phyloP scores from a whole-genome alignment of 2,888 invertebrate genomes.

The Drosophila vallismaia region DNA sequence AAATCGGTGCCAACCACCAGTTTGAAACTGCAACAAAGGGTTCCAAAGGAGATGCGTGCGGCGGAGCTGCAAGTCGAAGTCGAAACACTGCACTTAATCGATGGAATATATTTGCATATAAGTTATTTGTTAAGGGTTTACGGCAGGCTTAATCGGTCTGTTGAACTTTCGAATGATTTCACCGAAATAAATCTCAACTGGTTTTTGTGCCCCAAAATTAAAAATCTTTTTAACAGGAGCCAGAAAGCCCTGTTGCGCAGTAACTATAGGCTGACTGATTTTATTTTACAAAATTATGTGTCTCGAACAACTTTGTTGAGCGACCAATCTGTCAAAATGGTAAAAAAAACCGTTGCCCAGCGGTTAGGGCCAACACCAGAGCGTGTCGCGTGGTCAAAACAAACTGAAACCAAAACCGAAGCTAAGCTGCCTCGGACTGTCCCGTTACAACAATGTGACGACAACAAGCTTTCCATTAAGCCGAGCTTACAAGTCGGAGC shows the following conservation, averaged over 20 bases:
- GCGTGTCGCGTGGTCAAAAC: slow-evolving; percentile 57
- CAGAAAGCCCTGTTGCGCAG: background rate
- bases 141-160: slow-evolving; percentile 17
- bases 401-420: slow-evolving; percentile 61
- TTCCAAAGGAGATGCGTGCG: slow-evolving; percentile 22
- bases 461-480: slow-evolving; percentile 38
- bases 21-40: slow-evolving; percentile 13
- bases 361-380: slow-evolving; percentile 56
- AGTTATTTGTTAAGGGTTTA: slow-evolving; percentile 18
- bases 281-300: background rate
- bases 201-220: slow-evolving; percentile 12
- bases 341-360: background rate
- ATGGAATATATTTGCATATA: slow-evolving; percentile 10
- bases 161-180: slow-evolving; percentile 20
- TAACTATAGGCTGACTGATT: slow-evolving; percentile 1
- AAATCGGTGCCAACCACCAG: slow-evolving; percentile 12
- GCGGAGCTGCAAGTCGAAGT: slow-evolving; percentile 10
- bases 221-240: background rate
- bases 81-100: slow-evolving; percentile 35
- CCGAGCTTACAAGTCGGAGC: slow-evolving; percentile 36
- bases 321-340: background rate
- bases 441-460: slow-evolving; percentile 32
- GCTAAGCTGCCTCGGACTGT: slow-evolving; percentile 23
- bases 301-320: slow-evolving; percentile 2
- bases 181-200: slow-evolving; percentile 18